Conservation (phyloP, 1,140 invertebrate species). For the Macrotrachela quadricornifera region DNA sequence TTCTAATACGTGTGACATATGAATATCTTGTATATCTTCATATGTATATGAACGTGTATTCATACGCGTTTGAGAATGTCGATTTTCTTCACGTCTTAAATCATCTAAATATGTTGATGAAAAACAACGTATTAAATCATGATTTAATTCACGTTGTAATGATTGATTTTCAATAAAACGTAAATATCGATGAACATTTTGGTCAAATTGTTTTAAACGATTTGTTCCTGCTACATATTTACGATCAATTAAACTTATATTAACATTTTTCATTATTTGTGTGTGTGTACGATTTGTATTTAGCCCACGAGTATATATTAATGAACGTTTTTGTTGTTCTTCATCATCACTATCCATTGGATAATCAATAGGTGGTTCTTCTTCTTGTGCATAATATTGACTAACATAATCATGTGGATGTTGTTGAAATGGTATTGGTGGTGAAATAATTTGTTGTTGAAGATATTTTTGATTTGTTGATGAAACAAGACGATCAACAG, state of each 20-base stretch:
- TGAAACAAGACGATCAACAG: too few relatives aligned
- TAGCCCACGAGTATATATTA: not conserved
- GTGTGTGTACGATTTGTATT: not conserved
- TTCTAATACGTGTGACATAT: conserved; percentile 2
- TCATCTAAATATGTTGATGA: conserved; percentile 1
- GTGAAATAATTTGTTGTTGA: too few relatives aligned
- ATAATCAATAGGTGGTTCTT: not conserved
- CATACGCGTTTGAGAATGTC: not conserved
- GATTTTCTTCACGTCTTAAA: conserved; percentile 6
- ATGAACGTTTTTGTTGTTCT: not conserved
- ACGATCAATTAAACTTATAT: not conserved
- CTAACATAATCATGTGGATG: not conserved
- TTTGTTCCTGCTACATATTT: not conserved
- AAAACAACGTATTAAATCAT: conserved; percentile 4
- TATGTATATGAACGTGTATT: not conserved
- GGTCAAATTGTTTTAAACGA: not conserved
- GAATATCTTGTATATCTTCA: conserved; percentile 1
- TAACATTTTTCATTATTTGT: conserved; percentile 5
- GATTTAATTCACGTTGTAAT: conserved; percentile 1
- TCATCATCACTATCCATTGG: conserved; percentile 6
- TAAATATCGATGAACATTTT: not conserved
- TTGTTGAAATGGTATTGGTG: too few relatives aligned
- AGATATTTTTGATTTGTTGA: too few relatives aligned
- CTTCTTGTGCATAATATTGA: not conserved
- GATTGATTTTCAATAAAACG: not conserved